Evolutionary conservation across 2,888 invertebrate genomes (phyloP).

Genomic region (Automeris io): DNA sequence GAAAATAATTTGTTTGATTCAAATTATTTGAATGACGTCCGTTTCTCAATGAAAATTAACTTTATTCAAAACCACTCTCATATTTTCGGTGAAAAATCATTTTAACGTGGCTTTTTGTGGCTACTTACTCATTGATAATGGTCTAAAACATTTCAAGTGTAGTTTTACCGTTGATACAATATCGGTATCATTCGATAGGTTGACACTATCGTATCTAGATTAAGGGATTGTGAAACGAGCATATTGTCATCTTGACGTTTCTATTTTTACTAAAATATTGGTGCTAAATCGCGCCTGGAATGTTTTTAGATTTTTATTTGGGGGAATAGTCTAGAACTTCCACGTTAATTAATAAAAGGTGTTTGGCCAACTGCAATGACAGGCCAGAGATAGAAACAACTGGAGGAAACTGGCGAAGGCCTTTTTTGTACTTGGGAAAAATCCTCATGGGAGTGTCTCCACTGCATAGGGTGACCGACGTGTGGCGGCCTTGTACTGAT

Average conservation of each 20-base stretch:
- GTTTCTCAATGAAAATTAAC: background rate
- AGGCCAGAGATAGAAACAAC: too few species aligned
- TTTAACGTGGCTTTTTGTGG: background rate
- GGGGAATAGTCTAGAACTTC: too few species aligned
- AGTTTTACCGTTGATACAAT: slow-evolving; percentile 12
- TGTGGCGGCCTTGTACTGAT: too few species aligned
- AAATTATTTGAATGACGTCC: slow-evolving; percentile 42
- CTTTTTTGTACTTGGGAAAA: too few species aligned
- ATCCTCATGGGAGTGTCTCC: too few species aligned
- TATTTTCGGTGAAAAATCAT: background rate
- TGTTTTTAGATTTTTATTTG: background rate
- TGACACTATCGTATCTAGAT: slow-evolving; percentile 11
- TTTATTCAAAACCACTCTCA: background rate
- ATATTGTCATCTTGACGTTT: background rate
- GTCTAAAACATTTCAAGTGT: slow-evolving; percentile 1
- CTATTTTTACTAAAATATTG: too few species aligned
- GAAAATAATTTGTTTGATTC: slow-evolving; percentile 37
- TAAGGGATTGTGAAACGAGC: slow-evolving; percentile 8
- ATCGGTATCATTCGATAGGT: slow-evolving; percentile 17
- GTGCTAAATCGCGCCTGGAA: too few species aligned
- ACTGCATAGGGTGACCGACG: too few species aligned
- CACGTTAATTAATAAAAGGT: too few species aligned
- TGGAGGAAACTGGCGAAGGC: too few species aligned
- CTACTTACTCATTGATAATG: background rate
- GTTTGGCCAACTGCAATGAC: too few species aligned